phyloP scores from a whole-genome alignment of 2,113 vertebrate species.

The Tragelaphus strepsiceros region DNA sequence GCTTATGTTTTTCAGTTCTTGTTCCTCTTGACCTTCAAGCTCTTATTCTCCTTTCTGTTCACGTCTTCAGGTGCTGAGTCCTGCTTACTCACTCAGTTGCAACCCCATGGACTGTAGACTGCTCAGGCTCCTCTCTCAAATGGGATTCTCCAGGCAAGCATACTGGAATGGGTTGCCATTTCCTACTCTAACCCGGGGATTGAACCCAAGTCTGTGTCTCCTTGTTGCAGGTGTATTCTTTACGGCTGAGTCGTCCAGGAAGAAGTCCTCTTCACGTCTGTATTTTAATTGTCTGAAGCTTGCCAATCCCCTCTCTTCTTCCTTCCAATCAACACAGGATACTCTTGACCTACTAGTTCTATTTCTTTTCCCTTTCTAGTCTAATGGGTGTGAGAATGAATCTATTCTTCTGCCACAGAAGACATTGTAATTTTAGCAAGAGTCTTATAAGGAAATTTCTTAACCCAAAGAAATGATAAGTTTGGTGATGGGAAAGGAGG shows the following conservation, averaged over 20 bases:
- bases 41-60: background rate
- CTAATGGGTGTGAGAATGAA: background rate
- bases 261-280: background rate
- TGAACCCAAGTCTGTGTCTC: background rate
- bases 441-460: background rate
- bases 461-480: background rate
- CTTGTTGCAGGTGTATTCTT: background rate
- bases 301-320: background rate
- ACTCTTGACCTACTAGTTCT: background rate
- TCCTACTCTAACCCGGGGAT: background rate
- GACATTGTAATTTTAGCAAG: background rate
- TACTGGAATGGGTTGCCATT: background rate
- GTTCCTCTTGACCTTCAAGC: background rate
- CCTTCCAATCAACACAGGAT: background rate
- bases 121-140: background rate
- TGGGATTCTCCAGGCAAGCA: background rate
- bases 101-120: background rate
- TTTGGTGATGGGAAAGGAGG: background rate
- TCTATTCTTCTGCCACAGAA: background rate
- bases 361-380: background rate
- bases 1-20: background rate
- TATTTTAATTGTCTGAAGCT: background rate
- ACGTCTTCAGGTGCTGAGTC: background rate
- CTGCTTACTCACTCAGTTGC: background rate
- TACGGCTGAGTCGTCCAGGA: background rate